These are phyloP conservation scores for Laticauda colubrina DNA, from an alignment of 2,113 vertebrate genomes.

Conservation along the genomic window DNA sequence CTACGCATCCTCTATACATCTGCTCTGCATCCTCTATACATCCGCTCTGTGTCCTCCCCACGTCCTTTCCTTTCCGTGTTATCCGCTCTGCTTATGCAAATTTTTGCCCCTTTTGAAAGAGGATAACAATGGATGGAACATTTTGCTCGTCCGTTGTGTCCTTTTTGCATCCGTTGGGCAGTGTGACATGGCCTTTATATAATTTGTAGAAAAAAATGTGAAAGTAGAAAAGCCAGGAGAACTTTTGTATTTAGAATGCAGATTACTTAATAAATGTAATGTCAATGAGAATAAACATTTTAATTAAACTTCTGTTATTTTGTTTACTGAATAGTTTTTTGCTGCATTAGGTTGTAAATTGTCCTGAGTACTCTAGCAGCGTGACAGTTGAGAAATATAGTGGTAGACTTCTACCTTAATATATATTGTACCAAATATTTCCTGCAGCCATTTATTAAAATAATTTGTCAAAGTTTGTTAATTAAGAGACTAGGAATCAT, in stretches of 20 bases:
- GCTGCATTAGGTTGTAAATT: not conserved
- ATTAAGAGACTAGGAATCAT: not conserved
- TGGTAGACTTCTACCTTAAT: not conserved
- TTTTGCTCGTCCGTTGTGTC: no score
- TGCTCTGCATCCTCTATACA: no score
- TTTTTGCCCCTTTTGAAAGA: no score
- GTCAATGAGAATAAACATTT: not conserved
- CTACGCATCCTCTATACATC: no score
- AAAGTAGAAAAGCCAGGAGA: not conserved
- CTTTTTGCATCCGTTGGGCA: no score
- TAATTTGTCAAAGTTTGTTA: not conserved
- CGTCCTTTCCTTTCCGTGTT: no score
- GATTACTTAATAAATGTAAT: not conserved
- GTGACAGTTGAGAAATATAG: not conserved
- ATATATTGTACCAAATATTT: not conserved
- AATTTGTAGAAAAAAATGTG: not conserved
- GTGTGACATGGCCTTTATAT: not conserved
- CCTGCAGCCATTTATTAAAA: not conserved
- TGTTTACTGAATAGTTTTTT: not conserved
- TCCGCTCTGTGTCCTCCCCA: no score
- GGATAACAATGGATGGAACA: no score
- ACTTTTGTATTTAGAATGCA: not conserved
- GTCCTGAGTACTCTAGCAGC: not conserved
- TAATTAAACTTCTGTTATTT: not conserved
- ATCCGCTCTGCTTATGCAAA: no score